phyloP scores from a whole-genome alignment of 2,797 vertebrate species.

The Scyliorhinus canicula region DNA sequence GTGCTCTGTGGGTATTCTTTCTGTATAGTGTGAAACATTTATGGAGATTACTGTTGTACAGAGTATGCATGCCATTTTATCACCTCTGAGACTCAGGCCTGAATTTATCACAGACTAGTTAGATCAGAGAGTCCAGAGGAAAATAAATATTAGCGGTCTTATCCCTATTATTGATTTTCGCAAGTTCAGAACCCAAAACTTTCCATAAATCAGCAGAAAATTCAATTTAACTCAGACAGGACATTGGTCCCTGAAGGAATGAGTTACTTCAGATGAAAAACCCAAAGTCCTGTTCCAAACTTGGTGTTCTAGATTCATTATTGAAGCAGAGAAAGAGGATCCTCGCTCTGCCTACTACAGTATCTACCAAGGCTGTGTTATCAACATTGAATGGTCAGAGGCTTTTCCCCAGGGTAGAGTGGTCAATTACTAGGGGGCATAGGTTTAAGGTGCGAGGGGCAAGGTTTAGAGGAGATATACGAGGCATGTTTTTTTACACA shows the following conservation, averaged over 20 bases:
- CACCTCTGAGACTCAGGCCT: background rate
- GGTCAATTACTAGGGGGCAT: too few relatives aligned
- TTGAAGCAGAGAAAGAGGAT: background rate
- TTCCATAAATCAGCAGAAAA: background rate
- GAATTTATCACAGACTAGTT: background rate
- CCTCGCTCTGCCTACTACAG: background rate
- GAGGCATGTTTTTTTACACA: too few relatives aligned
- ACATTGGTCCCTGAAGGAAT: background rate
- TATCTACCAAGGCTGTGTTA: background rate
- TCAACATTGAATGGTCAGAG: background rate
- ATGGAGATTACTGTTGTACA: background rate
- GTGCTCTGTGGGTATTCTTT: background rate
- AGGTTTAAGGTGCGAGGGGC: too few relatives aligned
- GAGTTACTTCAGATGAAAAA: background rate
- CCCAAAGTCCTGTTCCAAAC: background rate
- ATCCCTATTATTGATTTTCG: background rate
- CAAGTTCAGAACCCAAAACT: background rate
- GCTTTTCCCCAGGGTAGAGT: too few relatives aligned
- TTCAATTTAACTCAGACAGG: background rate
- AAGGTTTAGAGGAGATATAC: too few relatives aligned
- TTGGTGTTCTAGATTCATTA: background rate
- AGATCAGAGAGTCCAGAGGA: background rate
- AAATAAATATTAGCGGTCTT: background rate
- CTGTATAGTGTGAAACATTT: background rate
- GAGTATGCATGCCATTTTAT: background rate